These are phyloP conservation scores for Elmis aenea DNA, from an alignment of 2,888 invertebrate species.

Conservation along the genomic window DNA sequence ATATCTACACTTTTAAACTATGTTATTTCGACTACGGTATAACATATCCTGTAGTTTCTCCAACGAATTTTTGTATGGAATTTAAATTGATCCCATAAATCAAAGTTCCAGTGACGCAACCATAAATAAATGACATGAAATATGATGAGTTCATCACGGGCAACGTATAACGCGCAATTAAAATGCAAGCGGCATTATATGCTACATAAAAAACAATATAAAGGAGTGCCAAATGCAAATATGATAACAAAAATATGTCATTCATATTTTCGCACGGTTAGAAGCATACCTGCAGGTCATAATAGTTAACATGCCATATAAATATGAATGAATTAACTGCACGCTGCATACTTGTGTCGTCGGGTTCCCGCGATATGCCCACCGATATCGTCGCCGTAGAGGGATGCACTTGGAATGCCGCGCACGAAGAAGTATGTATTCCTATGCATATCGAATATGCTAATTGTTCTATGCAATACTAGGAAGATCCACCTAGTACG, in stretches of 20 bases:
- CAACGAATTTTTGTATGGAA: too few species aligned
- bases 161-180: too few species aligned
- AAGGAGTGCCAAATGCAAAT: slow-evolving; percentile 24
- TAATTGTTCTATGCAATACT: slow-evolving; percentile 11
- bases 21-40: too few species aligned
- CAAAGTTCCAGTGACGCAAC: too few species aligned
- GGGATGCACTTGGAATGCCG: slow-evolving; percentile 14
- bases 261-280: slow-evolving; percentile 27
- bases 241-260: slow-evolving; percentile 21
- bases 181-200: too few species aligned
- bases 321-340: slow-evolving; percentile 31
- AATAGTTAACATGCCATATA: slow-evolving; percentile 20
- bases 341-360: slow-evolving; percentile 14
- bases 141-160: too few species aligned
- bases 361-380: slow-evolving; percentile 19
- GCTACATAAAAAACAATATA: too few species aligned
- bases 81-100: too few species aligned
- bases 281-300: slow-evolving; percentile 19
- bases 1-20: too few species aligned
- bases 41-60: too few species aligned
- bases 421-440: slow-evolving; percentile 7
- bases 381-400: slow-evolving; percentile 13
- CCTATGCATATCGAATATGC: slow-evolving; percentile 15
- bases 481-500: slow-evolving; percentile 12
- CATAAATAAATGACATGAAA: too few species aligned